Evolutionary conservation across 2,797 vertebrate species (phyloP), one percentile per base, ranked within the genome.

Genomic region (Eutrigla gurnardus): DNA sequence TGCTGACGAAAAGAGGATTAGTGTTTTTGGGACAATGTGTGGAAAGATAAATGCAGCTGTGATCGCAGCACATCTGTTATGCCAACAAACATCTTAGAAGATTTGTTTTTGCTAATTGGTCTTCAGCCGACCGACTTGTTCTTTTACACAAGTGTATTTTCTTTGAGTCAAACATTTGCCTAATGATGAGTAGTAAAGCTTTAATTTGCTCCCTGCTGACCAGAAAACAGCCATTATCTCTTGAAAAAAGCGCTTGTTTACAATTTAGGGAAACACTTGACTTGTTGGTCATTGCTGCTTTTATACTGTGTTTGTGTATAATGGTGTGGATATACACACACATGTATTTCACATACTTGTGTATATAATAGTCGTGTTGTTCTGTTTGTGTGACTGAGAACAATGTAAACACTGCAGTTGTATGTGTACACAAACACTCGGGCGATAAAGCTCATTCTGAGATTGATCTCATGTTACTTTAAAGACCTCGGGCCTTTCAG

Each of bases 1-100:
- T 11, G 74, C 70, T 65, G 78, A 63, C 5, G 7, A 64, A 66
- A 25, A 65, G 55, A 49, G 77, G 87, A 87, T 88, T 86, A 84
- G 60, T 14, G 75, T 13, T 86, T 11, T 85, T 3, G 25, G 65
- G 39, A 74, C 81, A 74, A 80, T 64, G 85, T 83, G 85, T 73
- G 77, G 81, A 85, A 65, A 77, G 81, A 14, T 12, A 13, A 42
- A 42, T 25, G 73, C 80, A 68, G 78, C 81, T 67, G 73, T 18
- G 75, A 78, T 74, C 49, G n/a, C 77, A 57, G 65, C 62, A 72
- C 72, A 61, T 75, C 77, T 76, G 70, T 55, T 65, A 81, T 68
- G 60, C 39, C 69, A 40, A 62, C 49, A 70, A 18, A 71, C 65
- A 66, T 50, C 5, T 4, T 35, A 15, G 25, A 59, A 18, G 50